Base-by-base conservation (phyloP, 30 jellyfish, hydroid and myxozoan genomes). In the Chironex yamaguchii region DNA sequence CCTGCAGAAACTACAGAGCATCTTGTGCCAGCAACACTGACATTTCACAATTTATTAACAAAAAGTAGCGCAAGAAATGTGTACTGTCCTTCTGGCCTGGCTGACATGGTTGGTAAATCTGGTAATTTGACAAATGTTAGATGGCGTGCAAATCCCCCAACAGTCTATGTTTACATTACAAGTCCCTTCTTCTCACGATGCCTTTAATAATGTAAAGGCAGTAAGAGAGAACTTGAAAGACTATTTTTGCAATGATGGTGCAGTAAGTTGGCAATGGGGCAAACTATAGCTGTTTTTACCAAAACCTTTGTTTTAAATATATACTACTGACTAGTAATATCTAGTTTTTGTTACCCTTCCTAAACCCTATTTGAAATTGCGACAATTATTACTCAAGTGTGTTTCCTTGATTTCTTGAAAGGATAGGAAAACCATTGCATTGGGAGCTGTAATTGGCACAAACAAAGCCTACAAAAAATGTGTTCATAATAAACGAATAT, bases 211-310 rank as follows among this genome's bases (percentile, higher is more conserved):
- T 35, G 89, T 88, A 6, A 87, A 87, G 51, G 23, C 85, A 36
- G 66, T 68, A 3, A 77, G 94, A 52, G 96, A 51, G 34, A 26
- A 34, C 12, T 65, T 77, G 34, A 76, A 0, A 73, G 82, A 87
- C 6, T 87, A 87, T 42, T 87, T 87, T 77, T 36, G 34, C 73
- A 78, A 77, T 77, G 90, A 87, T 42, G 96, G 96, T 11, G 94
- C 96, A n/a, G 94, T 87, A 0, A 30, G 36, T 1, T 87, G 96
- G 96, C 96, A 87, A 77, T 87, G 94, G 96, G n/a, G n/a, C n/a
- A n/a, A n/a, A n/a, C n/a, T n/a, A n/a, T n/a, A n/a, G n/a, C n/a
- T n/a, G n/a, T n/a, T n/a, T 52, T 52, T 52, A 52, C 69, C 25
- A 52, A 52, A 52, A 20, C 25, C 69, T 52, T 52, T 52, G 22